phyloP scores from a whole-genome alignment of 1,140 invertebrate species.

The Holotrichia oblita region DNA sequence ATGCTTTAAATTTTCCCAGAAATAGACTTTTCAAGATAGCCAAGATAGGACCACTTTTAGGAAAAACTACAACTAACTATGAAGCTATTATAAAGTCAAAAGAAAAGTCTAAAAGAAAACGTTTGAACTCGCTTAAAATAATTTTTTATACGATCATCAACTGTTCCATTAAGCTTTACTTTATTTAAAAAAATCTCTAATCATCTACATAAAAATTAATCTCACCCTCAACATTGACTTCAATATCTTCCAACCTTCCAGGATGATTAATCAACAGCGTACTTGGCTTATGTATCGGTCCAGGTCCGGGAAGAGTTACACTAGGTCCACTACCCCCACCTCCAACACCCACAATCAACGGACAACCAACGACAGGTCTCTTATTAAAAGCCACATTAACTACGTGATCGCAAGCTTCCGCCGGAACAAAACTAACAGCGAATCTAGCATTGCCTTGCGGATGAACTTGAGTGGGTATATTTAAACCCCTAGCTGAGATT shows the following conservation, averaged over 20 bases:
- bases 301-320: slow-evolving; percentile 74
- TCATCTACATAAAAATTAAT: slow-evolving; percentile 3
- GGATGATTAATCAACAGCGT: slow-evolving; percentile 75
- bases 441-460: slow-evolving; percentile 90
- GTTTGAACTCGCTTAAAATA: too few relatives aligned
- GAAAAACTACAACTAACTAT: too few relatives aligned
- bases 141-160: too few relatives aligned
- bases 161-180: not conserved
- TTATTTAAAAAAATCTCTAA: not conserved
- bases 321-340: slow-evolving; percentile 77
- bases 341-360: slow-evolving; percentile 78
- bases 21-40: too few relatives aligned
- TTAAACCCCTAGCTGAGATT: slow-evolving; percentile 91
- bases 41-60: too few relatives aligned
- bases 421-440: slow-evolving; percentile 94
- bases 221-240: slow-evolving; percentile 94
- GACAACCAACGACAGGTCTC: slow-evolving; percentile 78
- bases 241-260: slow-evolving; percentile 88
- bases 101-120: too few relatives aligned
- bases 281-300: slow-evolving; percentile 71
- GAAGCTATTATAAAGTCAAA: too few relatives aligned
- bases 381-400: slow-evolving; percentile 98
- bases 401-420: slow-evolving; percentile 92
- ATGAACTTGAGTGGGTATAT: slow-evolving; percentile 97
- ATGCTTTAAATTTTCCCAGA: too few relatives aligned